Evolutionary conservation across 2,113 vertebrate species (phyloP).

Genomic region (Cochlearius cochlearius): DNA sequence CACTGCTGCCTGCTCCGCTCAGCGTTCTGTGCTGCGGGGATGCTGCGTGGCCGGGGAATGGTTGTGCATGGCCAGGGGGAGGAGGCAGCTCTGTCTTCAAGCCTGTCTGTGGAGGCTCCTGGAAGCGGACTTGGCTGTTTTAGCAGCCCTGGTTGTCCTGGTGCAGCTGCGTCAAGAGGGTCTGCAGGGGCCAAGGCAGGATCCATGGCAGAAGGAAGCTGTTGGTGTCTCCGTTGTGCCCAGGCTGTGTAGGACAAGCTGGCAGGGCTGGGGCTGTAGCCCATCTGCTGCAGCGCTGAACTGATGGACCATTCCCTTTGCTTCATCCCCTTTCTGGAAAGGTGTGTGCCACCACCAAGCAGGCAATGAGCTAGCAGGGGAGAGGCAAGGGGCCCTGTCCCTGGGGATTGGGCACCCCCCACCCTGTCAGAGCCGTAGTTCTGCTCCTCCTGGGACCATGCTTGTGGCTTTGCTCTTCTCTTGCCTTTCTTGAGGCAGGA

Average conservation of each 20-base stretch:
- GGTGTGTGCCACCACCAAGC: not conserved
- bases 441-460: not conserved
- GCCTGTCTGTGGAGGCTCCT: not conserved
- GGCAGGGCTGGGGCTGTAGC: not conserved
- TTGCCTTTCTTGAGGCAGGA: not conserved
- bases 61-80: fast-evolving
- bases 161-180: fast-evolving
- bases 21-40: not conserved
- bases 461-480: not conserved
- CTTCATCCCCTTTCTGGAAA: not conserved
- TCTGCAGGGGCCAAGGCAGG: not conserved
- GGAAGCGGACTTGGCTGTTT: not conserved
- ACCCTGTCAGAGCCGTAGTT: not conserved
- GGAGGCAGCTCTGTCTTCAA: not conserved
- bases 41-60: fast-evolving
- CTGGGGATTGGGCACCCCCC: not conserved
- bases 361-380: not conserved
- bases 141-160: not conserved
- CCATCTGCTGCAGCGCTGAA: not conserved
- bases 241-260: not conserved
- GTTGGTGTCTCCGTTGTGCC: not conserved
- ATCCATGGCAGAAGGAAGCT: not conserved
- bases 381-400: not conserved
- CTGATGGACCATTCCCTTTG: not conserved
- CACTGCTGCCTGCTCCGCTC: not conserved